phyloP scores from a whole-genome alignment of 2,113 vertebrate genomes.

The Cinclus cinclus region DNA sequence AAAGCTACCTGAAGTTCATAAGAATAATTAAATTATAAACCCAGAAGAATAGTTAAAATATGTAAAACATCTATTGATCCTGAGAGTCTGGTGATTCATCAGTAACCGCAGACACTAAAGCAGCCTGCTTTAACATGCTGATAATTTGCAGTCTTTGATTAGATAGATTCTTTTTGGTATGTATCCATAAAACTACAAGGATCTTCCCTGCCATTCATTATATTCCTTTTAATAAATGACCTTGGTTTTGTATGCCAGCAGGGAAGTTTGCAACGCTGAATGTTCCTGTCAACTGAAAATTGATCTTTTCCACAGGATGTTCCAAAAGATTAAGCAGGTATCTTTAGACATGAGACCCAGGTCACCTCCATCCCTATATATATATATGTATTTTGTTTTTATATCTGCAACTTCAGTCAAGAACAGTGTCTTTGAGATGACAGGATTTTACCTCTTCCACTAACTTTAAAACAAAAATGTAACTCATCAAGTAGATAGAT shows the following conservation, averaged over 20 bases:
- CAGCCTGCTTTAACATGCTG: neutral
- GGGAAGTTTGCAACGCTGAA: neutral
- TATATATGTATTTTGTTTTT: too few relatives aligned
- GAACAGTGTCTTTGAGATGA: neutral
- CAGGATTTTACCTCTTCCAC: neutral
- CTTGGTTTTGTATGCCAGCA: slow-evolving; percentile 10
- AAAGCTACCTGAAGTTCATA: slow-evolving; percentile 47
- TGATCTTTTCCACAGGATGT: slow-evolving; percentile 25
- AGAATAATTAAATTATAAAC: slow-evolving; percentile 52
- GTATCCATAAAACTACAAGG: neutral
- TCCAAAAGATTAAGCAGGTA: slow-evolving; percentile 28
- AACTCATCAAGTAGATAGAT: neutral
- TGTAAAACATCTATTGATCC: slow-evolving; percentile 44
- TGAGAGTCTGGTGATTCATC: slow-evolving; percentile 48
- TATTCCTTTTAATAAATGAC: slow-evolving; percentile 18
- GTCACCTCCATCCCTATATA: slow-evolving; percentile 7
- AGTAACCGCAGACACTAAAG: slow-evolving; percentile 17
- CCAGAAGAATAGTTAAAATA: slow-evolving; percentile 55
- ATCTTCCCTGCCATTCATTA: slow-evolving; percentile 10
- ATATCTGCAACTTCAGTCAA: neutral
- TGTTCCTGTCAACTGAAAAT: slow-evolving; percentile 44
- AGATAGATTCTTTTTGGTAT: neutral
- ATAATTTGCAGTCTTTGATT: slow-evolving; percentile 41
- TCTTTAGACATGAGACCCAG: neutral
- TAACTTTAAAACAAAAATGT: neutral